Base-by-base conservation (phyloP, 2,888 invertebrate genomes). In the Criorhina ranunculi region DNA sequence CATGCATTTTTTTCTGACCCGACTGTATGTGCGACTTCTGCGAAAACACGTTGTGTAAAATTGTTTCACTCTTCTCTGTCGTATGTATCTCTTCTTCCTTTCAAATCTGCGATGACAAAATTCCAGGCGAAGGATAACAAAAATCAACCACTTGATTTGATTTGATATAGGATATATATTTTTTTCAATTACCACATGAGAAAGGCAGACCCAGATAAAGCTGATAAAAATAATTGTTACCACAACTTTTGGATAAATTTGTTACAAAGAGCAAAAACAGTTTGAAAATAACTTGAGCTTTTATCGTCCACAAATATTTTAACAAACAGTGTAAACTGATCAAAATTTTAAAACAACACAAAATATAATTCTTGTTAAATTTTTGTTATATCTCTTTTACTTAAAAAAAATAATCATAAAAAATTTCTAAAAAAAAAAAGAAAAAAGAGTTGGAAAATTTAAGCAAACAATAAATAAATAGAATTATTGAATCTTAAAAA, bases 381-480 rank as follows among this genome's bases (percentile, higher is more conserved):
- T 60, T 59, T 62, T 46, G 33, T 73, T 62, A 67, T 24, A 57
- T 31, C 73, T 73, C 73, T 69, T 77, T 72, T 66, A 24, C 44
- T 59, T 33, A 62, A 17, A 77, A 66, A 72, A 78, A 77, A 62
- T 40, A 42, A 35, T 24, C 35, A 35, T 17, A 19, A 70, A 70
- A 60, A 77, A 55, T 60, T 73, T 67, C 66, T 62, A 11, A 59
- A 78, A 82, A 78, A 78, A 69, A 75, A 76, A 57, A n/a, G 11
- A 44, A 40, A 35, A 57, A 11, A 70, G 24, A 29, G 33, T 7
- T 49, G n/a, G 64, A 24, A 64, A 64, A 40, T 31, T 37, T 44
- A 55, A 75, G 53, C 42, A 49, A 83, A 73, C 53, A 83, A 83
- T 67, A 78, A 83, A 83, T 78, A 83, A 83, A 82, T 66, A 77